These are phyloP conservation scores for Pungitius pungitius DNA, from an alignment of 2,113 vertebrate species.

Conservation along the genomic window DNA sequence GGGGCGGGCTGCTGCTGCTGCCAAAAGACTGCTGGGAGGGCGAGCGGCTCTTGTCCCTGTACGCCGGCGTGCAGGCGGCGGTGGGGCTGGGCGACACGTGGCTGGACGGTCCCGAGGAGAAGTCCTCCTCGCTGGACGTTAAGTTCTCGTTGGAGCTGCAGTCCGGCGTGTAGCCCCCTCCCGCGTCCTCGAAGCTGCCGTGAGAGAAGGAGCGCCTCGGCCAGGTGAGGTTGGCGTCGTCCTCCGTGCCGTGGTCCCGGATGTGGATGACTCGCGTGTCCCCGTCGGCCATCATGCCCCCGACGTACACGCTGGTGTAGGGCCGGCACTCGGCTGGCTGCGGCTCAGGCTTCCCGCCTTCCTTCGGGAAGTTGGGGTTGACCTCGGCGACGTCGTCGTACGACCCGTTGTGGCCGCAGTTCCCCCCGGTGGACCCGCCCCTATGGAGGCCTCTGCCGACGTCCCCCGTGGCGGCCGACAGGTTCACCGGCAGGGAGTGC, in stretches of 20 bases:
- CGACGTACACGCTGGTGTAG: slow-evolving; percentile 89
- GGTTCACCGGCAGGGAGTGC: slow-evolving; percentile 79
- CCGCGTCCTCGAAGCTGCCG: slow-evolving; percentile 89
- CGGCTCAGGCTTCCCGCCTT: slow-evolving; percentile 71
- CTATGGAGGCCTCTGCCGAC: slow-evolving; percentile 76
- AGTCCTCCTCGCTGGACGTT: slow-evolving; percentile 98
- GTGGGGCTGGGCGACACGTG: slow-evolving; percentile 95
- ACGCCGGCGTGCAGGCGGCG: slow-evolving; percentile 85
- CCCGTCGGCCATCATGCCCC: slow-evolving; percentile 77
- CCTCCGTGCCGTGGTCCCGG: slow-evolving; percentile 82
- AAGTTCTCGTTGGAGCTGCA: slow-evolving; percentile 99
- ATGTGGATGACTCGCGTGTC: slow-evolving; percentile 80
- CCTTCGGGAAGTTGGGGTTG: slow-evolving; percentile 83
- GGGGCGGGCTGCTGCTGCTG: slow-evolving; percentile 94
- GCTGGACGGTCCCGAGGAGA: slow-evolving; percentile 94
- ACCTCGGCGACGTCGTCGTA: slow-evolving; percentile 87
- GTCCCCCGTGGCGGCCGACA: slow-evolving; percentile 77
- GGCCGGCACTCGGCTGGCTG: slow-evolving; percentile 87
- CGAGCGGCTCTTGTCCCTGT: slow-evolving; percentile 91
- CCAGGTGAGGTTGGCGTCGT: slow-evolving; percentile 91
- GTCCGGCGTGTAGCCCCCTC: slow-evolving; percentile 95
- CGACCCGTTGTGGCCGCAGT: slow-evolving; percentile 85
- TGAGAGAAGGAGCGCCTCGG: slow-evolving; percentile 93
- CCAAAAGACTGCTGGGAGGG: slow-evolving; percentile 95
- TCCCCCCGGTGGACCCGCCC: slow-evolving; percentile 84